Evolutionary conservation across 2,888 invertebrate species (phyloP).

Genomic region (Pachydiplax longipennis): DNA sequence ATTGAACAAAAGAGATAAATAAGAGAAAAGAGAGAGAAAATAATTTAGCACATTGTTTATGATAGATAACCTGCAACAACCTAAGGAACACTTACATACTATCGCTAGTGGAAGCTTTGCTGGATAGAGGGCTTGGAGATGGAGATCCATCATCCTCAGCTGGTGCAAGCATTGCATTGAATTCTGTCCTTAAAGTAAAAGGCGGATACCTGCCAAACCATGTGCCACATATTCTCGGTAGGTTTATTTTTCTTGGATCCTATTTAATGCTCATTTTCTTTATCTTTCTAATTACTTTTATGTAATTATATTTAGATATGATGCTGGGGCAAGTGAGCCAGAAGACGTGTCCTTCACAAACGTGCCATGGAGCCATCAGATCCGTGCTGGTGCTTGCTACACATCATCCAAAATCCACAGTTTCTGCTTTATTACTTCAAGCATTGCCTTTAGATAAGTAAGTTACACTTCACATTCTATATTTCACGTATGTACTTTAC

Average conservation of each 20-base stretch:
- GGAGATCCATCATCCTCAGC: conserved; percentile 73
- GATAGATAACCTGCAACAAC: conserved; percentile 70
- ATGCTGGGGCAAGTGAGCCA: conserved; percentile 66
- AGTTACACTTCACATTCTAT: conserved; percentile 56
- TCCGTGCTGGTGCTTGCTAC: conserved; percentile 76
- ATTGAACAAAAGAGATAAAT: no score
- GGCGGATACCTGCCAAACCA: conserved; percentile 78
- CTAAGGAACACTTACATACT: conserved; percentile 78
- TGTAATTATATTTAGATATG: conserved; percentile 1
- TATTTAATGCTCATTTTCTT: neutral
- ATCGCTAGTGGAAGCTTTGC: conserved; percentile 73
- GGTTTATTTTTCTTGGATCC: conserved; percentile 53
- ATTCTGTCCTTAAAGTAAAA: conserved; percentile 72
- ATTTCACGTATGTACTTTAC: neutral
- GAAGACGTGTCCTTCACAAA: conserved; percentile 65
- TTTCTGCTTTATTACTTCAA: conserved; percentile 77
- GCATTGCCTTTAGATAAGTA: conserved; percentile 80
- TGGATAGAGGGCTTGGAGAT: conserved; percentile 72
- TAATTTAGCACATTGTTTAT: conserved; percentile 54
- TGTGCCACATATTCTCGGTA: conserved; percentile 71
- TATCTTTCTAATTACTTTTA: neutral
- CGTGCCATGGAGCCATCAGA: conserved; percentile 68
- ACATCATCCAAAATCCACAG: conserved; percentile 81
- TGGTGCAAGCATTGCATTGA: conserved; percentile 78
- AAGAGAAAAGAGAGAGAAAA: no score